phyloP scores from a whole-genome alignment of 2,113 vertebrate species.

The Apteryx mantelli region DNA sequence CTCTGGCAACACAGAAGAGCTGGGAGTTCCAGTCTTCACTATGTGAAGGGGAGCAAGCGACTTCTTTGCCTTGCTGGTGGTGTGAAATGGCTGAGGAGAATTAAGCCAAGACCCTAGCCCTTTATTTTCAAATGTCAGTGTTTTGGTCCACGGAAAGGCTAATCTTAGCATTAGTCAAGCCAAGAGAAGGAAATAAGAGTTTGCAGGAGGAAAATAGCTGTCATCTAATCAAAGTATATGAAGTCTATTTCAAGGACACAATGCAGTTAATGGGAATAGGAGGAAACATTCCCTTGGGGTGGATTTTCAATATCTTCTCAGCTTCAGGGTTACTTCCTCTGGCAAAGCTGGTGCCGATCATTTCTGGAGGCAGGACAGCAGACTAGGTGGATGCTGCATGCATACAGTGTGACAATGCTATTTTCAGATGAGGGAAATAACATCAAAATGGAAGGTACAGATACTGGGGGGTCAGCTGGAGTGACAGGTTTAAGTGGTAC shows the following conservation, averaged over 20 bases:
- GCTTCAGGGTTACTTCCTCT: neutral
- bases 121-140: neutral
- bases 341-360: neutral
- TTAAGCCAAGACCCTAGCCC: neutral
- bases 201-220: neutral
- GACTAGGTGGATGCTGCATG: neutral
- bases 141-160: neutral
- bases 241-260: neutral
- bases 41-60: neutral
- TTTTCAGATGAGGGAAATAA: neutral
- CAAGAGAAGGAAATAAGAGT: neutral
- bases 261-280: neutral
- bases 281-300: neutral
- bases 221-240: neutral
- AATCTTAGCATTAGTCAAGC: neutral
- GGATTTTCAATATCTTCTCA: neutral
- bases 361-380: neutral
- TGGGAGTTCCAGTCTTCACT: neutral
- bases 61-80: neutral
- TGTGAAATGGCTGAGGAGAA: neutral
- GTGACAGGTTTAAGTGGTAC: neutral
- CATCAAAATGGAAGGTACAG: neutral
- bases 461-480: neutral
- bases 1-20: neutral
- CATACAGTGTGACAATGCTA: neutral